Conservation (phyloP, 2,797 vertebrate genomes). For the Tapera naevia region DNA sequence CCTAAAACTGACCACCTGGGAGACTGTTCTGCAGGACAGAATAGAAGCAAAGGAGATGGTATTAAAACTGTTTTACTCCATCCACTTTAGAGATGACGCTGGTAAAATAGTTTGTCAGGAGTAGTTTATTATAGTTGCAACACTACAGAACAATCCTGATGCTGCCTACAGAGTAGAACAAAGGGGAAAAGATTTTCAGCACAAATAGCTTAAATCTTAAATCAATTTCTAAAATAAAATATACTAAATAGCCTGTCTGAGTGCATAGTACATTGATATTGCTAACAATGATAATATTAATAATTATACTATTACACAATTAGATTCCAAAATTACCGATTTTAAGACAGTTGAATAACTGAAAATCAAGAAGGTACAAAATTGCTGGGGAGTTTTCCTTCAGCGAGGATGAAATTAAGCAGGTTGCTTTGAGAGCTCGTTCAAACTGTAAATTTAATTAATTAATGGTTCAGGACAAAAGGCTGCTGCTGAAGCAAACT, state of each 20-base stretch:
- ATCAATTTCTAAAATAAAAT: background rate
- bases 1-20: background rate
- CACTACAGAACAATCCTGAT: background rate
- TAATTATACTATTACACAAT: background rate
- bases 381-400: background rate
- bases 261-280: background rate
- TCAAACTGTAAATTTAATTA: background rate
- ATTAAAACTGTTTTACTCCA: background rate
- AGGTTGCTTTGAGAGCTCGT: background rate
- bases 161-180: background rate
- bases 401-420: conserved; percentile 7
- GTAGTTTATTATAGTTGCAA: background rate
- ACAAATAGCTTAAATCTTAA: background rate
- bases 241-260: background rate
- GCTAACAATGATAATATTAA: background rate
- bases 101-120: background rate
- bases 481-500: background rate
- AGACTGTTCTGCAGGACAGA: background rate
- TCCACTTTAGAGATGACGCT: background rate
- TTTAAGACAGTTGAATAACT: background rate
- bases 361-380: background rate
- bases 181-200: background rate
- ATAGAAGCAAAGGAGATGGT: background rate
- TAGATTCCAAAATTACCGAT: background rate
- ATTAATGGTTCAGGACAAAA: background rate